Base-by-base conservation (phyloP, 2,113 vertebrate genomes). In the Chaetorhynchus papuensis region DNA sequence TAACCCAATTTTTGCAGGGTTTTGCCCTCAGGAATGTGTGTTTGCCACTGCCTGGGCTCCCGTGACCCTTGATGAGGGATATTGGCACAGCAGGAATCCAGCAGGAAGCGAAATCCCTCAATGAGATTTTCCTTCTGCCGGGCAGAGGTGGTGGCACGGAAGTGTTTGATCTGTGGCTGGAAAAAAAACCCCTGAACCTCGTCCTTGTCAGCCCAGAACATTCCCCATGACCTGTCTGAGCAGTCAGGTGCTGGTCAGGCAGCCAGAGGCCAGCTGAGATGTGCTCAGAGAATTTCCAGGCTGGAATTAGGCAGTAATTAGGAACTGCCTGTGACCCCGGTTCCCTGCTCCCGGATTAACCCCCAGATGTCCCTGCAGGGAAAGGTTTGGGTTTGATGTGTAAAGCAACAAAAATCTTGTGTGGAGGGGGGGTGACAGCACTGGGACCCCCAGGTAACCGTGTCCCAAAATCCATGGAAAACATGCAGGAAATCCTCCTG, bases 161-260 rank as follows among this genome's bases (percentile, higher is more conserved):
- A 88, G 6, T 9, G 70, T 93, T 93, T 92, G 89, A 94, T 93
- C 88, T 54, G 74, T 30, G 83, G 30, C 79, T 90, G 85, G 86
- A 41, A 54, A 66, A 54, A 61, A 83, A 76, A 42, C 31, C 53
- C 49, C 42, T 61, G 74, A 65, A 88, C 33, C 61, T 45, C 2
- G 4, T 63, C 82, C 47, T 9, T 59, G n/a, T 44, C 27, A 89
- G 84, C 26, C 27, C 75, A 83, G 74, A 81, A 91, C 94, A 77
- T 86, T 80, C 59, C 80, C 41, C 59, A 2, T 2, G 60, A 52
- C 10, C 19, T 19, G 64, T n/a, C 49, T 44, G 33, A 52, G 79
- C 76, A 52, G 89, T 47, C 53, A 75, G 71, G 47, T 41, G 86
- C 3, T 76, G 91, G 16, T 53, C 85, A 63, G 70, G 39, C 15